Evolutionary conservation across 1,140 invertebrate genomes (phyloP), one percentile per base, ranked within the genome.

Genomic region (Drosophila nigromelanica): DNA sequence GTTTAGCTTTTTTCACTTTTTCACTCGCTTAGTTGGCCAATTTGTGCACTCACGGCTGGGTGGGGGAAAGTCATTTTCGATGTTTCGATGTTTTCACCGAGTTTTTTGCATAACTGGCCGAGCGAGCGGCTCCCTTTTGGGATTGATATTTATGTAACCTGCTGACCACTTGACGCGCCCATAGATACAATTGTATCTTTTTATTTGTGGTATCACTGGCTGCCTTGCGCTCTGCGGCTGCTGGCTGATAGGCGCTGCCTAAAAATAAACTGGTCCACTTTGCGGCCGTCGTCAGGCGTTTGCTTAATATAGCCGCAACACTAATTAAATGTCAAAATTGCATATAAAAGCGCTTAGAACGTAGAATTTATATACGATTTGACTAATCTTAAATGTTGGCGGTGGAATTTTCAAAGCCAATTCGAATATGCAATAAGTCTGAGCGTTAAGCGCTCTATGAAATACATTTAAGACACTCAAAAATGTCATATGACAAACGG

Each of bases 291-390:
- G 45, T 43, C 40, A 33, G 58, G 30, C 64, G 42, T 39, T 67
- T 39, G 52, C 70, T 68, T 59, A 68, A 75, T 77, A 58, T 71
- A 73, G 73, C 61, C 48, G 50, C 59, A 82, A 78, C 64, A 78
- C 83, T 87, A 87, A 87, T 87, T 87, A 89, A 89, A 87, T 83
- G 82, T 87, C 82, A 87, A 89, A 87, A 87, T 89, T 83, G 27
- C 68, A 63, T 51, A 76, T 89, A 78, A 76, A 60, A 82, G 18
- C 68, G 67, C 60, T 89, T 63, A 76, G 55, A 62, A 37, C 82
- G 72, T 68, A 43, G 55, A 89, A 83, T 89, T 87, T 87, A 89
- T 87, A 33, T 55, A 68, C 58, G 72, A 60, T 78, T 87, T 48
- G 45, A 56, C 56, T 76, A 87, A 78, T 72, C 75, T 68, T 4